Base-by-base conservation (phyloP, 2,888 invertebrate species). In the Frankliniella fusca region DNA sequence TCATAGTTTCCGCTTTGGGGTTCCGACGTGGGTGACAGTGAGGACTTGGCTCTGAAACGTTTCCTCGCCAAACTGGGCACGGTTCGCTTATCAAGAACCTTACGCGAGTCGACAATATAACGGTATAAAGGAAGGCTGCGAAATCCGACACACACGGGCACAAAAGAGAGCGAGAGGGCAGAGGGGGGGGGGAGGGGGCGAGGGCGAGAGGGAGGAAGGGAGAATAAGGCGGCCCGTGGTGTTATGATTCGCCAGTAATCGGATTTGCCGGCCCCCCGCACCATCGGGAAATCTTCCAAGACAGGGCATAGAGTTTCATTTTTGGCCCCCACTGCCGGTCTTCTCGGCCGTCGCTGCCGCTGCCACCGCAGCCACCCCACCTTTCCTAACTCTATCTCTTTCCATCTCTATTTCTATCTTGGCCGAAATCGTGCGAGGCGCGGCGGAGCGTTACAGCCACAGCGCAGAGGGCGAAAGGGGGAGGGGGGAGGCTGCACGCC, bases 271-370 rank as follows among this genome's bases (percentile, higher is more conserved):
- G 23, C 70, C 70, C 27, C 27, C 23, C 70, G 10, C 70, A 76
- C 70, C 70, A 27, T 27, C 70, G 70, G 70, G 70, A 76, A 76
- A 76, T 76, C 70, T 76, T 76, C 70, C 70, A 76, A 76, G 70
- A 76, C 70, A 76, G 70, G 70, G 70, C 70, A 76, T 76, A 76
- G 70, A 76, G 70, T 76, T 76, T 76, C 70, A 76, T 76, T 76
- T 76, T 76, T 76, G 70, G 70, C 23, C 23, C 70, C n/a, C 38
- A 38, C 38, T 38, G 38, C 38, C 5, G 38, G 38, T 38, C 38
- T 38, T 38, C 38, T 38, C 38, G 38, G 38, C 38, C 38, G 38
- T 38, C 38, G 38, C 38, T 3, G 38, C 38, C 38, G 38, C 38
- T 5, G 38, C 38, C 38, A 38, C 38, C 38, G 38, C 38, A 38